These are phyloP conservation scores for Glomeris maerens DNA, from an alignment of 1,140 invertebrate genomes.

Conservation along the genomic window DNA sequence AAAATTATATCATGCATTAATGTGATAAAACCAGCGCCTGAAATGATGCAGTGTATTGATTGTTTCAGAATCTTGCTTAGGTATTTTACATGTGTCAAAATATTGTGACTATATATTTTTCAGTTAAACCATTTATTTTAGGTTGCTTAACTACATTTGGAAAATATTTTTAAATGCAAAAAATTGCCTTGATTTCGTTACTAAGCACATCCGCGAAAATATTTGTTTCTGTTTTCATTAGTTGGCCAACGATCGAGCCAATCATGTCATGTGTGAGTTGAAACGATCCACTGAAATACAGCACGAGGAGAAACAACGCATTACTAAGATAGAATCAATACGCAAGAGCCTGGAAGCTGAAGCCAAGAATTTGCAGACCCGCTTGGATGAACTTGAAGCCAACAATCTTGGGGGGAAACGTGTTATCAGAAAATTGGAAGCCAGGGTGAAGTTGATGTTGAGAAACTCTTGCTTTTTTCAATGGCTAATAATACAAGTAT, in stretches of 20 bases:
- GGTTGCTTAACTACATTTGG: too few relatives aligned
- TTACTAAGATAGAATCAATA: slow-evolving; percentile 91
- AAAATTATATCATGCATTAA: slow-evolving; percentile 29
- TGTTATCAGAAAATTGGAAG: slow-evolving; percentile 92
- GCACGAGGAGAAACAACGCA: slow-evolving; percentile 89
- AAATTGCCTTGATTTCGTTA: too few relatives aligned
- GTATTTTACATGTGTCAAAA: too few relatives aligned
- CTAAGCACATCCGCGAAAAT: too few relatives aligned
- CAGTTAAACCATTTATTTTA: too few relatives aligned
- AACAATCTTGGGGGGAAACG: slow-evolving; percentile 89
- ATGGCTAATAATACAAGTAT: too few relatives aligned
- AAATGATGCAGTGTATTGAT: background rate
- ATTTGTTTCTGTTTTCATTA: too few relatives aligned
- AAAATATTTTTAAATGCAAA: too few relatives aligned
- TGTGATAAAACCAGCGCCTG: too few relatives aligned
- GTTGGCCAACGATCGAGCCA: slow-evolving; percentile 76
- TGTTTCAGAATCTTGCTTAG: slow-evolving; percentile 10
- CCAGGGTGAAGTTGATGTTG: slow-evolving; percentile 41
- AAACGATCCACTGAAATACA: slow-evolving; percentile 84
- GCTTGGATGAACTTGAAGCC: slow-evolving; percentile 90
- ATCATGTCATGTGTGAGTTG: slow-evolving; percentile 72
- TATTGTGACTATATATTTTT: too few relatives aligned
- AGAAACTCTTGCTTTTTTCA: background rate
- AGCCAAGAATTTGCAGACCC: slow-evolving; percentile 86
- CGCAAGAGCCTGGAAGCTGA: slow-evolving; percentile 93